Evolutionary conservation across 2,797 vertebrate species (phyloP), one percentile per base, ranked within the genome.

Genomic region (Coranthus polyacanthus): DNA sequence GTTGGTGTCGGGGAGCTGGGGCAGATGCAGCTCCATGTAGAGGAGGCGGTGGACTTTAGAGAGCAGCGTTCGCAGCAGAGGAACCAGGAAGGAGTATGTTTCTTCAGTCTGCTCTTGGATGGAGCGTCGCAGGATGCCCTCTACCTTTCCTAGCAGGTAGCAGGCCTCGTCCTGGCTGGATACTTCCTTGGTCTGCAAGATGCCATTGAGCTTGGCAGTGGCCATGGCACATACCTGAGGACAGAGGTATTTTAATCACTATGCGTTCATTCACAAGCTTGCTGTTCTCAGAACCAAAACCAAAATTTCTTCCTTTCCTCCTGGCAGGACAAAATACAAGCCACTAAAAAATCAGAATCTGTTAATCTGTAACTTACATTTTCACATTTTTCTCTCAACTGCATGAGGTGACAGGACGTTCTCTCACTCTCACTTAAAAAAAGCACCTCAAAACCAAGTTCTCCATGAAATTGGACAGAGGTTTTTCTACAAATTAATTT

Each of bases 1-100:
- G n/a, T 96, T 97, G 52, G 96, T 95, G 83, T 97, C 93, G 1
- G 98, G 98, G 50, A 99, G 93, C 18, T 95, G 95, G 12, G 98
- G 98, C 22, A 99, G 93, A 81, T 99, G 97, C 46, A 98, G 91
- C 78, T 96, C 95, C 97, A 99, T 99, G 90, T 97, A 99, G 17
- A 99, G 95, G 60, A 99, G 95, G 11, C 96, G 94, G 84, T 98
- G 94, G 42, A 98, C 95, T 93, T 99, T 99, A 60, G 95, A 96
- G 43, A 99, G 93, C 59, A 99, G 90, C 0, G 97, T 99, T 20
- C 97, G 95, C 62, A 99, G 89, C 56, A 99, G 94, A 0, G 98
- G 98, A 79, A 99, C 96, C 67, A 99, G 88, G 86, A 96, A 98
- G 0, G 96, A 95, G 72, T 99, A 99, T 0, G 92, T 97, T 67